A percentile compares a stretch with the other conserved stretches of the same genome.
Evolutionary conservation across 2,888 invertebrate genomes (phyloP).

Genomic region (Platycheirus albimanus): DNA sequence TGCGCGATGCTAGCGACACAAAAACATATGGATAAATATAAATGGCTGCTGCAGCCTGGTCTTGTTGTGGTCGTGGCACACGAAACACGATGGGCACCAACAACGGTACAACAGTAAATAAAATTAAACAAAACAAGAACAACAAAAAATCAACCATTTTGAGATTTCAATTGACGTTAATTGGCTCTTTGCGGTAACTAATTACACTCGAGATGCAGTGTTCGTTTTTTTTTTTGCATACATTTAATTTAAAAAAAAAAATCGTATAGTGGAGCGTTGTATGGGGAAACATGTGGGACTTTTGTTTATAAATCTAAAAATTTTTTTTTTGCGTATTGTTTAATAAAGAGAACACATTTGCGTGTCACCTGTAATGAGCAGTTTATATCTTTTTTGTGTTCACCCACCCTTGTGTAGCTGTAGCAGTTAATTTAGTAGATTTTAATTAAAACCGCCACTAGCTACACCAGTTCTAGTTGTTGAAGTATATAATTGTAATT

Average conservation of each 20-base stretch:
- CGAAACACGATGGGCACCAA: constrained; percentile 10
- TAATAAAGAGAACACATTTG: constrained; percentile 56
- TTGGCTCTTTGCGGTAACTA: constrained; percentile 66
- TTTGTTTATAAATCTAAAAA: constrained; percentile 7
- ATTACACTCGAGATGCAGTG: constrained; percentile 58
- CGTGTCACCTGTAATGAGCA: constrained; percentile 67
- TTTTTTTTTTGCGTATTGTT: constrained; percentile 19
- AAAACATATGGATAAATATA: constrained; percentile 13
- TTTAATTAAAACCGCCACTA: constrained; percentile 35
- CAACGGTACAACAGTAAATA: constrained; percentile 11
- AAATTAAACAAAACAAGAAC: constrained; percentile 1
- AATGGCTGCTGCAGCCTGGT: no score
- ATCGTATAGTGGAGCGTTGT: background rate
- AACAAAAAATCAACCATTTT: constrained; percentile 48
- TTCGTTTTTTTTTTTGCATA: constrained; percentile 9
- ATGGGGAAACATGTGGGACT: constrained; percentile 38
- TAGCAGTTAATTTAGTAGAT: constrained; percentile 26
- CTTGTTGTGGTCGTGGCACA: background rate
- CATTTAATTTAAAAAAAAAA: no score
- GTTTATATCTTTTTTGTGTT: constrained; percentile 39
- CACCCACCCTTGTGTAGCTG: constrained; percentile 19
- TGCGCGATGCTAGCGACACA: constrained; percentile 58
- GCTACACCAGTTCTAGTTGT: background rate
- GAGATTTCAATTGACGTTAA: constrained; percentile 71
- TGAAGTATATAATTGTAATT: no score